Percentiles rank a stretch among this genome's conserved stretches.
phyloP scores from a whole-genome alignment of 2,888 invertebrate species.

The Hecatera dysodea region DNA sequence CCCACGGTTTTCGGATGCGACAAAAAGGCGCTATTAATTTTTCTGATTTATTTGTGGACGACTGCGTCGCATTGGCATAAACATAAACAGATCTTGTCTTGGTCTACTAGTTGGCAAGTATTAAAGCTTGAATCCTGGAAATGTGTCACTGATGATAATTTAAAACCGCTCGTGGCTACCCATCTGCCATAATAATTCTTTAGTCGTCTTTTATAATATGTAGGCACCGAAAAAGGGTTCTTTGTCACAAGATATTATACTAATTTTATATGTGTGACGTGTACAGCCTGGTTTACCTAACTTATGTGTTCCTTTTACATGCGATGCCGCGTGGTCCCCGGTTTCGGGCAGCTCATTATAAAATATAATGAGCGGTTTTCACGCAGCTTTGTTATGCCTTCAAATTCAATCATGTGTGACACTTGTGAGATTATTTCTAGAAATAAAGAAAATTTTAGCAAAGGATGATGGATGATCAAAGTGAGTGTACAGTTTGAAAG shows the following conservation, averaged over 20 bases:
- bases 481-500: not conserved
- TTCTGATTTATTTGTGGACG: too few relatives aligned
- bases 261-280: slow-evolving; percentile 29
- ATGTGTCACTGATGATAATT: not conserved
- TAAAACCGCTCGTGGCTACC: not conserved
- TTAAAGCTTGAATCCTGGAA: not conserved
- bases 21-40: too few relatives aligned
- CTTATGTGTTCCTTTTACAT: slow-evolving; percentile 42
- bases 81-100: not conserved
- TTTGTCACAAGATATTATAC: slow-evolving; percentile 28
- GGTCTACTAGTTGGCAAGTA: not conserved
- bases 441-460: not conserved
- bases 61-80: not conserved
- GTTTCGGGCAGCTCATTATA: slow-evolving; percentile 60
- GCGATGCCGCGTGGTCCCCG: slow-evolving; percentile 28
- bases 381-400: slow-evolving; percentile 44
- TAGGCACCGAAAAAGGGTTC: slow-evolving; percentile 18
- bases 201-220: not conserved
- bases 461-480: too few relatives aligned
- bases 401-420: slow-evolving; percentile 42
- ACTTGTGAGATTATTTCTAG: slow-evolving; percentile 18
- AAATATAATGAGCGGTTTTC: slow-evolving; percentile 58
- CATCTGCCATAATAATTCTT: slow-evolving; percentile 18
- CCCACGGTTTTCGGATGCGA: too few relatives aligned
- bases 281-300: slow-evolving; percentile 22